Evolutionary conservation across 2,888 invertebrate species (phyloP).

Genomic region (Drosophila gaucha): DNA sequence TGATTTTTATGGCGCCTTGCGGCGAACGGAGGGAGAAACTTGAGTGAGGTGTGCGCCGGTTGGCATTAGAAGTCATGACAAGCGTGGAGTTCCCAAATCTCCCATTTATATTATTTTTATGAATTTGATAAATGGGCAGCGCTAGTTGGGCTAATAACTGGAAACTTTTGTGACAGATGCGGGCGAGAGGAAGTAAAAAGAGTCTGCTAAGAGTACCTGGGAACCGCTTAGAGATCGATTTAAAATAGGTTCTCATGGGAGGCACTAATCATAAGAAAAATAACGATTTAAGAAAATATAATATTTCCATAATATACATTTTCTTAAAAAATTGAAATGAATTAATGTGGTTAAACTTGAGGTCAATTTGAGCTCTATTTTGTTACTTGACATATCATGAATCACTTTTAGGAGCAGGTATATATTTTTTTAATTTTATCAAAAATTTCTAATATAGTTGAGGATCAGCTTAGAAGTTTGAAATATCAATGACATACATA

Average conservation of each 20-base stretch:
- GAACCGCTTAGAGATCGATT: conserved; percentile 35
- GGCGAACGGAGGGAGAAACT: conserved; percentile 26
- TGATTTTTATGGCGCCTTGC: conserved; percentile 76
- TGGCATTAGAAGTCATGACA: conserved; percentile 62
- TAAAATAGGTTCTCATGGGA: conserved; percentile 30
- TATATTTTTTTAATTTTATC: background rate
- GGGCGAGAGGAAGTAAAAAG: conserved; percentile 10
- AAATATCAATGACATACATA: no score
- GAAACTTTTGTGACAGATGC: conserved; percentile 58
- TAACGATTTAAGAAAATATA: no score
- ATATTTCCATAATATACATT: background rate
- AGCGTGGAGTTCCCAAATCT: conserved; percentile 29
- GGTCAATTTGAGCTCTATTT: background rate
- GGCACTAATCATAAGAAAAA: no score
- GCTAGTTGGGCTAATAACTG: conserved; percentile 66
- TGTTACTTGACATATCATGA: background rate
- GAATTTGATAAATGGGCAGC: conserved; percentile 71
- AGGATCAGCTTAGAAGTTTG: no score
- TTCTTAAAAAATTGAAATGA: no score
- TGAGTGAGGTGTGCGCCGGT: conserved; percentile 60
- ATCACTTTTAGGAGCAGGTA: background rate
- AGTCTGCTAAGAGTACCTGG: conserved; percentile 27
- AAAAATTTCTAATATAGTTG: background rate
- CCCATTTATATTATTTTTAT: conserved; percentile 63
- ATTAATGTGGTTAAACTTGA: background rate